phyloP scores from a whole-genome alignment of 2,113 vertebrate genomes.

The Pseudorasbora parva region DNA sequence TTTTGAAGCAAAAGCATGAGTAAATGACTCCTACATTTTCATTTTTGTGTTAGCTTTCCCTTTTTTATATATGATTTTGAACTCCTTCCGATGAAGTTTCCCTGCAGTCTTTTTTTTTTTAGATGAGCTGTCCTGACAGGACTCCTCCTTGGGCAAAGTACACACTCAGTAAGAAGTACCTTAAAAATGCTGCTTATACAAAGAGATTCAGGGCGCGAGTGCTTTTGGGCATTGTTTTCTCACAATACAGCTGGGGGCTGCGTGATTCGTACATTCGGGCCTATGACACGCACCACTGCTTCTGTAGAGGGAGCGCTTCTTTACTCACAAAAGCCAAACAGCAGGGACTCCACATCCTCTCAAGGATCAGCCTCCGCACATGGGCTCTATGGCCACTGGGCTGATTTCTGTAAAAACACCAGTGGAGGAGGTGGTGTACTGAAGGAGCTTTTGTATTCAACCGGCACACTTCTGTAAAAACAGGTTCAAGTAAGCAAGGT shows the following conservation, averaged over 20 bases:
- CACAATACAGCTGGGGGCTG: slow-evolving; percentile 49
- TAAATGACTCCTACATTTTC: background rate
- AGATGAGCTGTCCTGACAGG: slow-evolving; percentile 25
- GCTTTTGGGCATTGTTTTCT: slow-evolving; percentile 53
- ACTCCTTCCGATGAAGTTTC: background rate
- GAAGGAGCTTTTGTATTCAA: slow-evolving; percentile 27
- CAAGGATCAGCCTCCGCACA: slow-evolving; percentile 13
- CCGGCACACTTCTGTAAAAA: slow-evolving; percentile 40
- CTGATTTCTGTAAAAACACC: slow-evolving; percentile 21
- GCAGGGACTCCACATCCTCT: slow-evolving; percentile 35
- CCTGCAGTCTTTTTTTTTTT: background rate
- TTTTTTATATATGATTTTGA: slow-evolving; percentile 5
- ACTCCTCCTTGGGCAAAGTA: slow-evolving; percentile 43
- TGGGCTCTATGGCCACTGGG: slow-evolving; percentile 25
- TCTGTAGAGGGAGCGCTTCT: slow-evolving; percentile 41
- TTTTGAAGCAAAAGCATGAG: background rate
- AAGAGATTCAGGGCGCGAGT: slow-evolving; percentile 37
- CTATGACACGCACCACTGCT: slow-evolving; percentile 52
- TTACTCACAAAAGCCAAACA: slow-evolving; percentile 49
- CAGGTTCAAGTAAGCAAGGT: slow-evolving; percentile 35
- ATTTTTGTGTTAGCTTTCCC: background rate
- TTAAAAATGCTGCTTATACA: slow-evolving; percentile 44
- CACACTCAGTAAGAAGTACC: slow-evolving; percentile 11
- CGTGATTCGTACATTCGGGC: slow-evolving; percentile 42
- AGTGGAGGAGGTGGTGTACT: slow-evolving; percentile 11